Evolutionary conservation across 2,113 vertebrate genomes (phyloP), one percentile per base, ranked within the genome.

Genomic region (Caranx melampygus): DNA sequence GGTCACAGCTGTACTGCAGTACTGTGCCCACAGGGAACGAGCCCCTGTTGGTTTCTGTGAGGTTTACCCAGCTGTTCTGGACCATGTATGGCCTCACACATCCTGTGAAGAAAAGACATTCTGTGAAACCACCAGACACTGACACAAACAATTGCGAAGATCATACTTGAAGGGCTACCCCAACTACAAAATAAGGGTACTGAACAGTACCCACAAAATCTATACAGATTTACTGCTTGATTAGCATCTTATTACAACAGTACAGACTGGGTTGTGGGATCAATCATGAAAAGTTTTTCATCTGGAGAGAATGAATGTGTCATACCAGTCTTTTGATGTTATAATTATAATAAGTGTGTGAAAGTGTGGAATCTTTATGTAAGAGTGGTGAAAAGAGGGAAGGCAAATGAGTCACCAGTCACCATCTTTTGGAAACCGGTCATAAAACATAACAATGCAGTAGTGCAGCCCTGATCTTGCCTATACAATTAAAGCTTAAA

Each of bases 1-100:
- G 87, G 79, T 95, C 93, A 82, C 95, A 95, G 93, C 91, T 92
- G 91, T 95, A 95, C 88, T 94, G 93, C 81, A 95, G 88, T 21
- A 95, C 92, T 3, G 93, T 95, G 78, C 94, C 95, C 40, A 89
- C 88, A 4, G 94, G 91, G 78, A 95, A 93, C 5, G 79, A 93
- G 79, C 92, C 94, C 63, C 91, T 92, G 90, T 94, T 95, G 79
- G 87, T 94, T 79, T 95, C 95, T 9, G 94, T 95, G 69, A 94
- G 93, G 87, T 95, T 95, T 75, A 92, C 94, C 90, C 90, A 93
- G 92, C 94, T 94, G 88, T 95, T 93, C 82, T 90, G 92, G 82
- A 95, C 93, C 81, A 92, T 89, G 52, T 93, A 92, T 2, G 92
- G 94, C 86, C 91, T 92, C 89, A 93, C 87, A 70, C 94, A 95